Percentiles rank a stretch among this genome's conserved stretches.
Evolutionary conservation across 2,113 vertebrate genomes (phyloP).

Genomic region (Ptychochromis oligacanthus): DNA sequence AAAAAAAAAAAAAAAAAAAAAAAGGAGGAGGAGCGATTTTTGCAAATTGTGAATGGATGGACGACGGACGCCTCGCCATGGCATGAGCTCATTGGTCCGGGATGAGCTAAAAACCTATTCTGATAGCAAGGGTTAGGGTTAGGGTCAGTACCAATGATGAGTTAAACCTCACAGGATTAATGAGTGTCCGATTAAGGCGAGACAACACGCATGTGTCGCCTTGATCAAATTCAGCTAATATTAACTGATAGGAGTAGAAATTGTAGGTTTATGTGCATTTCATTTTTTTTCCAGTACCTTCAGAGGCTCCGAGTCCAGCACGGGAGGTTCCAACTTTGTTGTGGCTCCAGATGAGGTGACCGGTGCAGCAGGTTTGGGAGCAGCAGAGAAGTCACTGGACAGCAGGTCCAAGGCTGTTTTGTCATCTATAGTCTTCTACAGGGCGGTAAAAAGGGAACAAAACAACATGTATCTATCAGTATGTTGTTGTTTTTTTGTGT

Average conservation of each 20-base stretch:
- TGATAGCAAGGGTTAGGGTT: not conserved
- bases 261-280: not conserved
- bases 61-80: not conserved
- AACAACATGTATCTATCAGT: not conserved
- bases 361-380: not conserved
- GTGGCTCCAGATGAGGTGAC: not conserved
- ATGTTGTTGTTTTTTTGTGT: not conserved
- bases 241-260: not conserved
- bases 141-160: not conserved
- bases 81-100: not conserved
- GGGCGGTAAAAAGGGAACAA: not conserved
- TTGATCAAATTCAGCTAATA: not conserved
- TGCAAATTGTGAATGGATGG: too few relatives aligned
- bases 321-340: constrained; percentile 46
- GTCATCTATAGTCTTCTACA: constrained; percentile 69
- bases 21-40: too few relatives aligned
- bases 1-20: too few relatives aligned
- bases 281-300: constrained; percentile 58
- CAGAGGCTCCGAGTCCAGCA: constrained; percentile 43
- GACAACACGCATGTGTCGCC: not conserved
- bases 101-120: not conserved
- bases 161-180: not conserved
- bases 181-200: not conserved
- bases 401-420: constrained; percentile 72
- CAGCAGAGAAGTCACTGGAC: constrained; percentile 64